phyloP scores from a whole-genome alignment of 1,140 invertebrate species.

The Nautilus pompilius region DNA sequence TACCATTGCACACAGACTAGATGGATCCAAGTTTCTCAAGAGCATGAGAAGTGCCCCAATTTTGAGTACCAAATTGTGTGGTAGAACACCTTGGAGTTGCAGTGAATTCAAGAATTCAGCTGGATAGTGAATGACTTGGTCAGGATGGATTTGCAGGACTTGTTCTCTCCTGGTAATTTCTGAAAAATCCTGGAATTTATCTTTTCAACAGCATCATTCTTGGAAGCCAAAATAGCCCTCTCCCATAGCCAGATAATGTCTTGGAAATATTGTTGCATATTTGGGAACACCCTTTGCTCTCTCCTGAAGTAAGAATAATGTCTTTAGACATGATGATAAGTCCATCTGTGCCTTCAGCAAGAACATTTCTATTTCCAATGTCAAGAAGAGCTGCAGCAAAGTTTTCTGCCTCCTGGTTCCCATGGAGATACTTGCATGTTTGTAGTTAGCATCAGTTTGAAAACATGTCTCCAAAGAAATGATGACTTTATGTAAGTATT shows the following conservation, averaged over 20 bases:
- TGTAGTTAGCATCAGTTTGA: too few species aligned
- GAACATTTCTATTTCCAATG: too few species aligned
- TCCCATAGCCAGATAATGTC: neutral
- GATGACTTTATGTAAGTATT: too few species aligned
- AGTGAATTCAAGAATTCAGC: too few species aligned
- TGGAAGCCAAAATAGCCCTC: neutral
- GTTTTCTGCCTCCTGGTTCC: too few species aligned
- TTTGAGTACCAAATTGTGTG: neutral
- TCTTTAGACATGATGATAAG: neutral
- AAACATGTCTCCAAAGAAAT: too few species aligned
- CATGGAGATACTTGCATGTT: too few species aligned
- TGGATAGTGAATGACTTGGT: neutral
- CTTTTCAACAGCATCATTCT: neutral
- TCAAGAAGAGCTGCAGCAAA: too few species aligned
- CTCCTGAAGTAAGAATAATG: neutral
- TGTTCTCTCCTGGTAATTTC: too few species aligned
- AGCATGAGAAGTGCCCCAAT: neutral
- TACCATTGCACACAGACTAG: neutral
- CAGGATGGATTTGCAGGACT: neutral
- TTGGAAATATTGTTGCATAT: neutral
- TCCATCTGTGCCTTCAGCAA: too few species aligned
- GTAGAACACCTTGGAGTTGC: neutral
- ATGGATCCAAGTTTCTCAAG: neutral
- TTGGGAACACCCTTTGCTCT: neutral
- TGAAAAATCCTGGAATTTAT: too few species aligned